Evolutionary conservation across 2,113 vertebrate genomes (phyloP).

Genomic region (Neolamprologus falcicula): DNA sequence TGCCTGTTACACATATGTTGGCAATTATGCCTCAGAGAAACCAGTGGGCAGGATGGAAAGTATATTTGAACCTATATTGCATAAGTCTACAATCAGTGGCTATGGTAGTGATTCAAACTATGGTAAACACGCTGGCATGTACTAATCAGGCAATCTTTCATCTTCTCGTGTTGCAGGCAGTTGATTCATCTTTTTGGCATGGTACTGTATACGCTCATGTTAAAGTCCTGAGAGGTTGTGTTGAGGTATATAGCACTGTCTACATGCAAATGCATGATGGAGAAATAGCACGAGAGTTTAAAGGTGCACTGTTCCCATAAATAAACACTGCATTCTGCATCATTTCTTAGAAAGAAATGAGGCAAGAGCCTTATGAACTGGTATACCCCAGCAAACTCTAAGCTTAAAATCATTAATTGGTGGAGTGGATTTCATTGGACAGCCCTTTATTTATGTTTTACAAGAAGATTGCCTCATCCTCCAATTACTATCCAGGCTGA

Average conservation of each 20-base stretch:
- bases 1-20: slow-evolving; percentile 33
- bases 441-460: slow-evolving; percentile 44
- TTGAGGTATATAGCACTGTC: neutral
- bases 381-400: neutral
- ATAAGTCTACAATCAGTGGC: slow-evolving; percentile 50
- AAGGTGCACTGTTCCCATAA: slow-evolving; percentile 13
- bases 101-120: slow-evolving; percentile 54
- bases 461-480: slow-evolving; percentile 31
- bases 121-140: slow-evolving; percentile 51
- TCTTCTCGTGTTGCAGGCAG: slow-evolving; percentile 31
- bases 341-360: neutral
- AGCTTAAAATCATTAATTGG: slow-evolving; percentile 30
- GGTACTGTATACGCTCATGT: neutral
- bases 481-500: slow-evolving; percentile 9
- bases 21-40: slow-evolving; percentile 39
- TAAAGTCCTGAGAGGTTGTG: neutral
- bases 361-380: neutral
- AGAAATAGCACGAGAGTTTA: neutral
- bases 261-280: neutral
- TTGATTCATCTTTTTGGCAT: slow-evolving; percentile 37
- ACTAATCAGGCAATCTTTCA: slow-evolving; percentile 56
- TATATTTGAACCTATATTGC: slow-evolving; percentile 38
- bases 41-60: slow-evolving; percentile 32
- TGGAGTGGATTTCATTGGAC: slow-evolving; percentile 19
- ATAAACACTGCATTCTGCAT: neutral